phyloP scores from a whole-genome alignment of 2,113 vertebrate species.

The Hyla sarda region DNA sequence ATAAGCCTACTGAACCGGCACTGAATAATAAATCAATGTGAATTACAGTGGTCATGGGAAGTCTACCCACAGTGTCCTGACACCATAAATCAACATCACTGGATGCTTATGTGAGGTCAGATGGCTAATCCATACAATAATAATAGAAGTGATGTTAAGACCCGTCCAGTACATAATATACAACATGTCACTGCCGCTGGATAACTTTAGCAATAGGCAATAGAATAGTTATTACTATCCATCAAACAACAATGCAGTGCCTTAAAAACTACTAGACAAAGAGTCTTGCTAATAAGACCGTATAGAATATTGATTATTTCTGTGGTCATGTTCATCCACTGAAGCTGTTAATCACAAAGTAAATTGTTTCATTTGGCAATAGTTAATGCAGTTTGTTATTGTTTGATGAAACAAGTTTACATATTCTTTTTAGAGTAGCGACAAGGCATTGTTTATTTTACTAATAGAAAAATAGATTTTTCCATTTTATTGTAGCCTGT shows the following conservation, averaged over 20 bases:
- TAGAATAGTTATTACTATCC: conserved; percentile 23
- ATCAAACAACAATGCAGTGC: neutral
- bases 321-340: neutral
- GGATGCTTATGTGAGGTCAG: conserved; percentile 33
- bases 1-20: conserved; percentile 15
- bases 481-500: too few species aligned
- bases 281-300: neutral
- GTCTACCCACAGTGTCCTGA: conserved; percentile 33
- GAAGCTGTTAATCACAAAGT: neutral
- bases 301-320: neutral
- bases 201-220: neutral
- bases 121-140: conserved; percentile 43
- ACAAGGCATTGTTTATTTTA: neutral
- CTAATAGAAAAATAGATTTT: neutral
- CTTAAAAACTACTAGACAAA: neutral
- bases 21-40: conserved; percentile 55
- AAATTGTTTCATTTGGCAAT: neutral
- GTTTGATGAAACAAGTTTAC: neutral
- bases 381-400: neutral
- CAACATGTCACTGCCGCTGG: conserved; percentile 4
- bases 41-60: conserved; percentile 34
- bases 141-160: conserved; percentile 8
- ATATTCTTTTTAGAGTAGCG: neutral
- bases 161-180: conserved; percentile 8
- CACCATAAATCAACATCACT: conserved; percentile 47